phyloP scores from a whole-genome alignment of 2,113 vertebrate species.

The Thunnus thynnus region DNA sequence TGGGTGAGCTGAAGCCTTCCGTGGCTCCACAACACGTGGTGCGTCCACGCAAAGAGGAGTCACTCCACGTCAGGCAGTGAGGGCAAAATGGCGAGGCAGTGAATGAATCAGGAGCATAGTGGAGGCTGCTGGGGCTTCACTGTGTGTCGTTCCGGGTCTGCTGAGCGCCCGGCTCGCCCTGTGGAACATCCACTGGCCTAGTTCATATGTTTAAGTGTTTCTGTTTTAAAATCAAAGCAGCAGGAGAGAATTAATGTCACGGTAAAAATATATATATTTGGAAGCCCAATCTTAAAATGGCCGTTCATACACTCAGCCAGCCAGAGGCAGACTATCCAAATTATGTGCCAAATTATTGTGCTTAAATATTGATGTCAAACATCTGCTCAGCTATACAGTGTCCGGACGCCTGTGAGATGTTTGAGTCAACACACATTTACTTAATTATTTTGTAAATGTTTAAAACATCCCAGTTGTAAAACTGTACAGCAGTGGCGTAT shows the following conservation, averaged over 20 bases:
- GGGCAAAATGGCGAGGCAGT: slow-evolving; percentile 82
- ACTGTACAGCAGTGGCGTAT: too few species aligned
- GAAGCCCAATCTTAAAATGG: slow-evolving; percentile 46
- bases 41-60: slow-evolving; percentile 61
- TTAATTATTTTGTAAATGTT: neutral
- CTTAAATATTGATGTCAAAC: slow-evolving; percentile 31
- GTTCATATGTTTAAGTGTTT: neutral
- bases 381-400: neutral
- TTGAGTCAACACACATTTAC: neutral
- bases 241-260: neutral
- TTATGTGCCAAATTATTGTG: neutral
- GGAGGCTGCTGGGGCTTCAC: slow-evolving; percentile 13
- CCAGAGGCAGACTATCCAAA: slow-evolving; percentile 4
- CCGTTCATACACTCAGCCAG: neutral
- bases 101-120: slow-evolving; percentile 26
- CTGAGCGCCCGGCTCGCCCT: neutral
- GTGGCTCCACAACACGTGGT: slow-evolving; percentile 75
- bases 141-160: slow-evolving; percentile 7
- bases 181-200: neutral
- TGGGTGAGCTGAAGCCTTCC: slow-evolving; percentile 45
- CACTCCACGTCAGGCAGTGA: slow-evolving; percentile 74
- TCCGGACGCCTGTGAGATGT: neutral
- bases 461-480: neutral
- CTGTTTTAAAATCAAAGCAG: neutral
- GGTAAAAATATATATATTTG: neutral